Conservation (phyloP, 2,888 invertebrate genomes). For the Lepetodrilus schrolli region DNA sequence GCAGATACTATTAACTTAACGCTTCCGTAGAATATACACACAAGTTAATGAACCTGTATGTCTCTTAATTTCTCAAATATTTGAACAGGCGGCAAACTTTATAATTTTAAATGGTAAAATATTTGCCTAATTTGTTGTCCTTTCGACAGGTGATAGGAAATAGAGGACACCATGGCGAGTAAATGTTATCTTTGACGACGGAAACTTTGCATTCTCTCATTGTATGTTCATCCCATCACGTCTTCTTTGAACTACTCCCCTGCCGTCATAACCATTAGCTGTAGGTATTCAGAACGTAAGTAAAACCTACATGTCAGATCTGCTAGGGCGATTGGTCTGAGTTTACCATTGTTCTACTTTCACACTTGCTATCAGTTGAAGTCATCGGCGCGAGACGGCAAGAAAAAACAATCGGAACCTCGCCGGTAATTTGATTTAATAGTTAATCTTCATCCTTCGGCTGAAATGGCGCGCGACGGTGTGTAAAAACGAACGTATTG, state of each 20-base stretch:
- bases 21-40: neutral
- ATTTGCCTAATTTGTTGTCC: neutral
- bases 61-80: constrained; percentile 9
- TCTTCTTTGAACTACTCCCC: neutral
- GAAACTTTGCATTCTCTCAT: neutral
- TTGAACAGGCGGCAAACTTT: neutral
- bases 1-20: neutral
- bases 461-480: constrained; percentile 12
- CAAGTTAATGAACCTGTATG: constrained; percentile 14
- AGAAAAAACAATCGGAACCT: neutral
- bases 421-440: constrained; percentile 20
- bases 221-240: neutral
- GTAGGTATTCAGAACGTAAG: neutral
- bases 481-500: neutral
- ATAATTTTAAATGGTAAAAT: neutral
- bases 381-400: neutral
- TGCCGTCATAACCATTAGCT: neutral
- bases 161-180: neutral
- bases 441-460: neutral
- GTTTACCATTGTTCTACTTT: constrained; percentile 6
- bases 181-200: neutral
- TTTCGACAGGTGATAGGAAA: neutral
- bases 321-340: neutral
- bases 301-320: neutral
- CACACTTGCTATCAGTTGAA: neutral